These are phyloP conservation scores for Eugnorisma glareosa DNA, from an alignment of 2,888 invertebrate species.

Conservation along the genomic window DNA sequence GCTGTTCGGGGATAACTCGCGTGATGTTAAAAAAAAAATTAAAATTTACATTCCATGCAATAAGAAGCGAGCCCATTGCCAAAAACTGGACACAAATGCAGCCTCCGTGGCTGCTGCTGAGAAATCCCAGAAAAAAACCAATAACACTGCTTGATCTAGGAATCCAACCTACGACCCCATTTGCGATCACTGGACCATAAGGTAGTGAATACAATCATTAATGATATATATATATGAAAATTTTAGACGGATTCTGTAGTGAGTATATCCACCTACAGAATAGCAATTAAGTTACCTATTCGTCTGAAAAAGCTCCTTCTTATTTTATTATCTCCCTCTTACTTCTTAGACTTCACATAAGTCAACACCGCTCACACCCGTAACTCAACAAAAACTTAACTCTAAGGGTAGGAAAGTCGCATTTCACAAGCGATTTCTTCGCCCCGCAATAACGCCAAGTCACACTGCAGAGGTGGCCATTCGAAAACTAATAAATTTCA, in stretches of 20 bases:
- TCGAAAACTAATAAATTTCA: constrained; percentile 87
- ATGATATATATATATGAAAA: neutral
- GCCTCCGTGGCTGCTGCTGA: too few species aligned
- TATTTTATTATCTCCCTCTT: constrained; percentile 1
- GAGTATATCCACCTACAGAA: neutral
- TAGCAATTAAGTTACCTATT: neutral
- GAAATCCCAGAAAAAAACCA: neutral
- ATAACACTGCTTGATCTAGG: neutral
- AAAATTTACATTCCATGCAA: too few species aligned
- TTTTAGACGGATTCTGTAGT: neutral
- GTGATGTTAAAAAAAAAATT: too few species aligned
- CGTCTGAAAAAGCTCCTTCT: neutral
- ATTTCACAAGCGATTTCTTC: constrained; percentile 76
- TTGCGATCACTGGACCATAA: neutral
- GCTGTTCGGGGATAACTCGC: too few species aligned
- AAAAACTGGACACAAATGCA: neutral
- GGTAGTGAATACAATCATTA: neutral
- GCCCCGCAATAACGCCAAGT: constrained; percentile 81
- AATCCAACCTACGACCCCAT: neutral
- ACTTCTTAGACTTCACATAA: constrained; percentile 9
- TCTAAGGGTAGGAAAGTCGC: constrained; percentile 72
- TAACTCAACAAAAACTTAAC: constrained; percentile 62
- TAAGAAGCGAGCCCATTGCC: neutral
- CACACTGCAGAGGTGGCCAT: constrained; percentile 83
- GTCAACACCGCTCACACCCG: constrained; percentile 47